Percentiles rank a stretch among this genome's conserved stretches.
These are phyloP conservation scores for Lepilemur septentrionalis DNA, from an alignment of 2,797 vertebrate species.

Conservation along the genomic window DNA sequence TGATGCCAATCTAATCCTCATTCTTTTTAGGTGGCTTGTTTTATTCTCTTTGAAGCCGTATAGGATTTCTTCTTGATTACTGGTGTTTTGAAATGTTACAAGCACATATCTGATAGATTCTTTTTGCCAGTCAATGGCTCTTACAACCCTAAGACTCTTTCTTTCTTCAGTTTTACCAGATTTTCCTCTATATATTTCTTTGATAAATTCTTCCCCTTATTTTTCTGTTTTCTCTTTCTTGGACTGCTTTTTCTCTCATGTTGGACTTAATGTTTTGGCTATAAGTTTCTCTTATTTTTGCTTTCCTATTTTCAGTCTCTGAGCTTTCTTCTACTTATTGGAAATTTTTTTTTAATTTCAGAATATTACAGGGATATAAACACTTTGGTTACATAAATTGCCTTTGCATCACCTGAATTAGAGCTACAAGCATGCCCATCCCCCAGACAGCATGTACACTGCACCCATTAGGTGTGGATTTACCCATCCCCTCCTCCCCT, in stretches of 20 bases:
- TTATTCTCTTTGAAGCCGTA: background rate
- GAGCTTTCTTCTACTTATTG: background rate
- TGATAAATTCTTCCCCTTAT: background rate
- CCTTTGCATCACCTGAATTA: no score
- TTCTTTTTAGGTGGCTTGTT: background rate
- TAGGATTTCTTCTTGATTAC: background rate
- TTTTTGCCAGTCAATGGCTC: background rate
- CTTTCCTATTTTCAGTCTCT: background rate
- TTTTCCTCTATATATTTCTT: background rate
- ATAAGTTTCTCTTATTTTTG: background rate
- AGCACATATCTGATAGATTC: background rate
- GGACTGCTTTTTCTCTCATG: background rate
- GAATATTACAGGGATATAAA: no score
- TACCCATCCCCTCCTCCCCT: no score
- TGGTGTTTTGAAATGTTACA: conserved; percentile 8
- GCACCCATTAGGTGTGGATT: no score
- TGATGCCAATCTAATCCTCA: background rate
- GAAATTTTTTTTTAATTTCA: background rate
- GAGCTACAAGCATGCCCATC: no score
- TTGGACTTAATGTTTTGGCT: background rate
- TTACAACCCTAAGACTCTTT: background rate
- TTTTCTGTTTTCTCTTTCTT: background rate
- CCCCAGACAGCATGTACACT: no score
- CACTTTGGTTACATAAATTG: no score
- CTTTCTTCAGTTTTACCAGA: background rate